Base-by-base conservation (phyloP, 2,113 vertebrate species). In the Pterocles gutturalis region DNA sequence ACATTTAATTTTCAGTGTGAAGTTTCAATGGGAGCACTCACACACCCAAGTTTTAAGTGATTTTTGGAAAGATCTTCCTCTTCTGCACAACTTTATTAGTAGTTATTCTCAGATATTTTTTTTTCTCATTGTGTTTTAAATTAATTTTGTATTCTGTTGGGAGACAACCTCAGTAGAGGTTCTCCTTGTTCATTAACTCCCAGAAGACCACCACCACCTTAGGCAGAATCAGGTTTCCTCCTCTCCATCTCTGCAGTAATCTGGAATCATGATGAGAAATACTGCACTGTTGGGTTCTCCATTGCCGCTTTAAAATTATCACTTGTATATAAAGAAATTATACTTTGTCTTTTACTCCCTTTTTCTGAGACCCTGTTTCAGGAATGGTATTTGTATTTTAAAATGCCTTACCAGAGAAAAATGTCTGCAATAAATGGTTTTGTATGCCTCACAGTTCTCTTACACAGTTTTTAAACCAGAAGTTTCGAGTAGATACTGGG, bases 301-400 rank as follows among this genome's bases (percentile, higher is more conserved):
- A 25, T 2, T 26, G 43, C 36, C 45, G 16, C 31, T 36, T 15
- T 36, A 72, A 66, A 60, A 83, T 55, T 28, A 60, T n/a, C 45
- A 29, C 22, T 48, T 65, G 7, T 22, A 43, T 24, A 33, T 17
- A 41, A 71, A 64, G 25, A 64, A 79, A 62, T 55, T 8, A 55
- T 4, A 61, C 2, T 20, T 80, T 43, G 14, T 22, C 8, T 36
- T 84, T 77, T 61, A 61, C 17, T 43, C 5, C 10, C 22, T 34
- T 77, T 61, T 22, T 49, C 49, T 12, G 34, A 45, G 41, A 38
- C 20, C 8, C 26, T 45, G 10, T 26, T 81, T 83, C 51, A 67
- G 33, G 33, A 73, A 80, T 8, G 3, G 65, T 31, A 60, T 5
- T n/a, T 0, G 0, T 33, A 45, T 57, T 89, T 73, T 62, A 43